These are phyloP conservation scores for Uropsilus gracilis DNA, from an alignment of 2,113 vertebrate genomes.

Conservation along the genomic window DNA sequence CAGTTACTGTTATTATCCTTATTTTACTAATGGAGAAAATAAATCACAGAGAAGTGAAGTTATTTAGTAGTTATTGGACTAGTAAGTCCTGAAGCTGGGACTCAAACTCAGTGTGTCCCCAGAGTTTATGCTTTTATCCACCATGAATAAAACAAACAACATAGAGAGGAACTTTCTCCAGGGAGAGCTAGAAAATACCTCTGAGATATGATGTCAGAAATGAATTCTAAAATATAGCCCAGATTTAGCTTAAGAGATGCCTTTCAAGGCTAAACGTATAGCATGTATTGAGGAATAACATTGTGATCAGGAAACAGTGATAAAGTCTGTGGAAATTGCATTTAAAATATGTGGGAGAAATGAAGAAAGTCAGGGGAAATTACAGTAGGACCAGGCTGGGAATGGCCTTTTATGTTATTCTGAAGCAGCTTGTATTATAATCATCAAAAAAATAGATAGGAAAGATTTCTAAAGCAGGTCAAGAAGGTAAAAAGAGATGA, in stretches of 20 bases:
- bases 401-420: neutral
- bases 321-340: slow-evolving; percentile 30
- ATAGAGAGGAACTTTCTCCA: neutral
- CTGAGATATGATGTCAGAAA: neutral
- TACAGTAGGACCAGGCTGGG: neutral
- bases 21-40: slow-evolving; percentile 33
- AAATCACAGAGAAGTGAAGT: neutral
- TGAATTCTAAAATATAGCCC: neutral
- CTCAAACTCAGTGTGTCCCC: neutral
- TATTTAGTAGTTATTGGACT: neutral
- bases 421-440: slow-evolving; percentile 6
- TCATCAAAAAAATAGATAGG: neutral
- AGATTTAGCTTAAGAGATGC: neutral
- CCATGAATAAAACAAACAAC: neutral
- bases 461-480: neutral
- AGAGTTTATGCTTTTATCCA: neutral
- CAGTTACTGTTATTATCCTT: neutral
- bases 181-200: neutral
- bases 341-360: neutral
- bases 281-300: neutral
- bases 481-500: neutral
- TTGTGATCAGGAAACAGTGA: neutral
- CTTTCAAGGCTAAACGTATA: slow-evolving; percentile 48
- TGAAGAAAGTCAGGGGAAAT: slow-evolving; percentile 32
- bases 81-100: neutral